phyloP scores from a whole-genome alignment of 1,140 invertebrate species.

The Megalopta genalis region DNA sequence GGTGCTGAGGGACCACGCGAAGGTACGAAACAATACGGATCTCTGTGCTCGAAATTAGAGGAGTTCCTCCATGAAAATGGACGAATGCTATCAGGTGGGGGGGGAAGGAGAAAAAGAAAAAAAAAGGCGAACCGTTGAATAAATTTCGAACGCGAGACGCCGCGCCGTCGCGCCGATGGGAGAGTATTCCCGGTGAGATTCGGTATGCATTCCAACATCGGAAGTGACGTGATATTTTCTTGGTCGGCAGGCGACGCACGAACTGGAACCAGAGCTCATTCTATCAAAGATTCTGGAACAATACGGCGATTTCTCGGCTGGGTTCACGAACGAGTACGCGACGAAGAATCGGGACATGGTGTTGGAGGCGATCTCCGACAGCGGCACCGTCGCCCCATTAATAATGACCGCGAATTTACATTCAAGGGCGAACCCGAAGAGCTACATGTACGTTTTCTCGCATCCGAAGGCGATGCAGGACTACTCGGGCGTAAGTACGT shows the following conservation, averaged over 20 bases:
- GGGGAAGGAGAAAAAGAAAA: no score
- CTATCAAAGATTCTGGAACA: constrained; percentile 84
- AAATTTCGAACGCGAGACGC: no score
- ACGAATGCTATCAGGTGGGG: no score
- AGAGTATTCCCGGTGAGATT: neutral
- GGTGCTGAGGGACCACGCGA: constrained; percentile 88
- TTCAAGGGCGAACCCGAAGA: constrained; percentile 85
- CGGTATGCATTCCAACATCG: neutral
- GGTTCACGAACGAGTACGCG: constrained; percentile 64
- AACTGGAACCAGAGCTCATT: constrained; percentile 82
- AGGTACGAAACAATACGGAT: constrained; percentile 66
- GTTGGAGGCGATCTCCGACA: constrained; percentile 93
- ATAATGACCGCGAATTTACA: constrained; percentile 87
- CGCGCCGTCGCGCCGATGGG: no score
- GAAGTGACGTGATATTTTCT: constrained; percentile 37
- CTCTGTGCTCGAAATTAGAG: no score
- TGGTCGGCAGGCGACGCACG: constrained; percentile 73
- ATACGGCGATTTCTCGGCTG: constrained; percentile 68
- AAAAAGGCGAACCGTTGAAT: no score
- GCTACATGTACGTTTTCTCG: constrained; percentile 94
- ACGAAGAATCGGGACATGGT: constrained; percentile 86
- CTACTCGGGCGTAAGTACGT: constrained; percentile 71
- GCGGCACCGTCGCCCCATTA: constrained; percentile 87
- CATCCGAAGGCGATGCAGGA: constrained; percentile 81
- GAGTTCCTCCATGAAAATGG: no score